Percentiles rank a stretch among this genome's conserved stretches.
These are phyloP conservation scores for Sisor rabdophorus DNA, from an alignment of 2,113 vertebrate species.

Conservation along the genomic window DNA sequence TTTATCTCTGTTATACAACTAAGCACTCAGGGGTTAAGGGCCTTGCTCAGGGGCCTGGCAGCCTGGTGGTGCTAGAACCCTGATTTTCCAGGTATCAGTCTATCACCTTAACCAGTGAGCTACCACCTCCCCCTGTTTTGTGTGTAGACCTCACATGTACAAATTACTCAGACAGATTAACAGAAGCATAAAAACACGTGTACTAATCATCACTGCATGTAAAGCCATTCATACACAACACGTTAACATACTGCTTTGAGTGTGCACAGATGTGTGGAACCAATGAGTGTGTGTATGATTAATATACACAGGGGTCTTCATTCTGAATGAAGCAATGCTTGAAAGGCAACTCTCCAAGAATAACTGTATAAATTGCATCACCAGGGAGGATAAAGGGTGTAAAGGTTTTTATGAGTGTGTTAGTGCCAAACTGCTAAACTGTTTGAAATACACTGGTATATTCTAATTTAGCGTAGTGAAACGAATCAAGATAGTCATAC, in stretches of 20 bases:
- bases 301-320: background rate
- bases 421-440: background rate
- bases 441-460: background rate
- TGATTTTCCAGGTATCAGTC: no score
- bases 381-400: background rate
- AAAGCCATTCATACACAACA: constrained; percentile 4
- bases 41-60: no score
- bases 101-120: no score
- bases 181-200: constrained; percentile 16
- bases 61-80: no score
- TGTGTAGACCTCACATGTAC: background rate
- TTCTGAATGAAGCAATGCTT: background rate
- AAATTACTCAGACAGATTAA: constrained; percentile 1
- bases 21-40: no score
- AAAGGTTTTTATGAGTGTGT: background rate
- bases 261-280: constrained; percentile 21
- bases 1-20: no score
- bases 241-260: constrained; percentile 36
- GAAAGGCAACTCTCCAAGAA: background rate
- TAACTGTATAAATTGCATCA: background rate
- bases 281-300: background rate
- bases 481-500: background rate
- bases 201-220: constrained; percentile 6
- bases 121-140: background rate
- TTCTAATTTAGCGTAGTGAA: background rate